These are phyloP conservation scores for Ailurus styani DNA, from an alignment of 2,113 vertebrate species.

Conservation along the genomic window DNA sequence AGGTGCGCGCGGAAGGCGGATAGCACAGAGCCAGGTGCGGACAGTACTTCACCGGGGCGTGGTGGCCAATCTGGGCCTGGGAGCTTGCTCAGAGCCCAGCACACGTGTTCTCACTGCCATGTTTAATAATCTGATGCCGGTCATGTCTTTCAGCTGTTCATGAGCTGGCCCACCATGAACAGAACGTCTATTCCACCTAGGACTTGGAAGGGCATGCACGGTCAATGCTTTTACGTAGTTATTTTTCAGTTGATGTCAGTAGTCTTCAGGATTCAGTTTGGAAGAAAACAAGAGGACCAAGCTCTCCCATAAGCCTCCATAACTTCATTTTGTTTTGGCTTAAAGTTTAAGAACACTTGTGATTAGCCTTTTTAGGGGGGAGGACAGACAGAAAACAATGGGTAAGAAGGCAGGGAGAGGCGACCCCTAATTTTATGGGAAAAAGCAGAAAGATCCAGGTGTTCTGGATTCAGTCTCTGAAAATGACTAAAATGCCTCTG, in stretches of 20 bases:
- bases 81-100: neutral
- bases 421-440: neutral
- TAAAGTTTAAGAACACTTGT: neutral
- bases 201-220: neutral
- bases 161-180: neutral
- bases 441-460: neutral
- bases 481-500: neutral
- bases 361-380: neutral
- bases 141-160: neutral
- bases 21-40: neutral
- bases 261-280: neutral
- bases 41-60: rapidly evolving
- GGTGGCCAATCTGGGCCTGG: neutral
- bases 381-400: neutral
- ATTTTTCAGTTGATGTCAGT: neutral
- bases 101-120: neutral
- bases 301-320: neutral
- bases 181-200: too few species aligned
- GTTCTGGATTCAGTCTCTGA: neutral
- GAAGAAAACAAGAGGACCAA: neutral
- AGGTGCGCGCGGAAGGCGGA: neutral
- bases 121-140: too few species aligned
- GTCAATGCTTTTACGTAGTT: too few species aligned
- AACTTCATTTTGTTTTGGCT: neutral
- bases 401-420: too few species aligned